Evolutionary conservation across 2,888 invertebrate species (phyloP), one percentile per base, ranked within the genome.

Genomic region (Molorchus minor): DNA sequence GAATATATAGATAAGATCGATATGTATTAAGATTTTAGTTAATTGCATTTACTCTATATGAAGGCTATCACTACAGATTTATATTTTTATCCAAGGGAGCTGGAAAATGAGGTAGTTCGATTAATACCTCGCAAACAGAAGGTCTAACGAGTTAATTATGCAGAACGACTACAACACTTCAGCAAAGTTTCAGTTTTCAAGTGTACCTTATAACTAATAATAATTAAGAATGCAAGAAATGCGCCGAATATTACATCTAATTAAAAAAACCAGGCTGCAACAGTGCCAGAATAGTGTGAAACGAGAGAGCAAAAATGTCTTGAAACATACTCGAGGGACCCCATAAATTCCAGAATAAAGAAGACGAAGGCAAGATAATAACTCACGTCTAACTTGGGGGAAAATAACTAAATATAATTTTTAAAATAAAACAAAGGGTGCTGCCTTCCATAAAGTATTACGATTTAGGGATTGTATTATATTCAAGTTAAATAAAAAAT

Each of bases 201-300:
- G 67, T 71, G 68, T 58, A 63, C 57, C 64, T 67, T 67, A 70
- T 70, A 66, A 71, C 56, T 56, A 58, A 64, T 70, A 58, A 64
- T 70, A 71, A 72, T 73, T 73, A 72, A 72, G 72, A 73, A 71
- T 72, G 71, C 71, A 71, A 64, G 67, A 70, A 70, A 69, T 65
- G 64, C 58, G 68, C 65, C 68, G 65, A 69, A 71, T 70, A 70
- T 73, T 71, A 71, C 68, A 71, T 74, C 71, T 71, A 72, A 74
- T 74, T 72, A 73, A 71, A 72, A 74, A 69, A 64, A n/a, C n/a
- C 63, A 66, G 64, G 62, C 64, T 59, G 70, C 67, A 60, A 47
- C 54, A 58, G 59, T 56, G 33, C 56, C 54, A 58, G 64, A 62
- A 66, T 38, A 65, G 70, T 64, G 70, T 65, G 70, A 71, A 69